Percentiles rank a stretch among this genome's conserved stretches.
Conservation (phyloP, 92 coral and sea anemone genomes). For the Plumapathes pennacea region DNA sequence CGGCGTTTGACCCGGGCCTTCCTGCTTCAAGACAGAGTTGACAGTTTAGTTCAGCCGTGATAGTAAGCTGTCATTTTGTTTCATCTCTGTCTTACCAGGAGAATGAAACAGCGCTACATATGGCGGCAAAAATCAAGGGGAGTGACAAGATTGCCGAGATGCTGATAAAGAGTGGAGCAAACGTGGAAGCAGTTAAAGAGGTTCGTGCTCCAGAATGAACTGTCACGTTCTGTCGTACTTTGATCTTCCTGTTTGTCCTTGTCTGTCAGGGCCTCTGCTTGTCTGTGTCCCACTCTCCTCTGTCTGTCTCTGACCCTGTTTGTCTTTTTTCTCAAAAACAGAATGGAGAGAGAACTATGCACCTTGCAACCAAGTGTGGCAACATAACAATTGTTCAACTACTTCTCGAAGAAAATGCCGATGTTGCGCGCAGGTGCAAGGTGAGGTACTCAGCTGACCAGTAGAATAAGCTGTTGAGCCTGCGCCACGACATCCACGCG, state of each 20-base stretch:
- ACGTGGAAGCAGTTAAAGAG: conserved; percentile 69
- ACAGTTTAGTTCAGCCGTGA: no score
- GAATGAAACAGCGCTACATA: conserved; percentile 78
- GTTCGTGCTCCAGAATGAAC: no score
- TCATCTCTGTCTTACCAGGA: conserved; percentile 30
- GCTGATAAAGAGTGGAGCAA: conserved; percentile 83
- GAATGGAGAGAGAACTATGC: conserved; percentile 93
- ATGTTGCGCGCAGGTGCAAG: conserved; percentile 79
- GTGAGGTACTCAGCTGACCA: conserved; percentile 13
- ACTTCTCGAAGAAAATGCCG: conserved; percentile 73
- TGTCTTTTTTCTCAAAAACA: conserved; percentile 2
- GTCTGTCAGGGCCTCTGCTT: no score
- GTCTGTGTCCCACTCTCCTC: no score
- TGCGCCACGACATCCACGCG: no score
- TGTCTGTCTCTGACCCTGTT: no score
- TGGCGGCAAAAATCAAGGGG: conserved; percentile 79
- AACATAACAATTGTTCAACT: conserved; percentile 72
- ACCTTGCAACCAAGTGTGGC: conserved; percentile 83
- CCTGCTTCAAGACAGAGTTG: no score
- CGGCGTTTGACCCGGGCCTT: no score
- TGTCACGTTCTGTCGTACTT: no score
- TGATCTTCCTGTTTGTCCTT: no score
- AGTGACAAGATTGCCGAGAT: conserved; percentile 87
- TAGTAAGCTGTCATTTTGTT: no score
- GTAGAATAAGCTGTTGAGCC: background rate